Evolutionary conservation across 1,140 invertebrate species (phyloP), one percentile per base, ranked within the genome.

Genomic region (Apis laboriosa): DNA sequence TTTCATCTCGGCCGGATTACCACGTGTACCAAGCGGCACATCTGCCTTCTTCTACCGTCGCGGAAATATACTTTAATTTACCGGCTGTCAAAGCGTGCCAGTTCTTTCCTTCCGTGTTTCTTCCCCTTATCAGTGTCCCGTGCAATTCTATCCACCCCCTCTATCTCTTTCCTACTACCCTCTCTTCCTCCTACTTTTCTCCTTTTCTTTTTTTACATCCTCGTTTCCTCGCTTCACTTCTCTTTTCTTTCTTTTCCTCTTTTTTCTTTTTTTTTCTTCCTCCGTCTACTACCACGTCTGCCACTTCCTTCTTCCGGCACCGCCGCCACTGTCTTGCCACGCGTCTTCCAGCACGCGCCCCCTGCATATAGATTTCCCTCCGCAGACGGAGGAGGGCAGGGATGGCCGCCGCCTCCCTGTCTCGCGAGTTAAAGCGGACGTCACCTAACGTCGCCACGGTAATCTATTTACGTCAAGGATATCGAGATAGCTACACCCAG

Each of bases 11-110:
- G 63, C 75, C 53, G 71, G 86, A 88, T 88, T 88, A 87, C 85
- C 75, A 80, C 82, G 86, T 34, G 34, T 81, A 73, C 82, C 34
- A 43, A 43, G 4, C 34, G 76, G 43, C 86, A 70, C 86, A 87
- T 87, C 86, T 85, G 86, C 86, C 83, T 88, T 75, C 83, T 77
- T 75, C 83, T 77, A 87, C 70, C 86, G 86, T 78, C 86, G 86
- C 76, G 86, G 86, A 88, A 88, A 87, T 88, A 88, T 87, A 88
- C 86, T 88, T 88, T 88, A 88, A 88, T 88, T 88, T 88, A 88
- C 86, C 73, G 86, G 86, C 86, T 88, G 86, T 88, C 86, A 88
- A 88, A 88, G 86, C 86, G 78, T 79, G 83, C 86, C 86, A 88
- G 86, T 77, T 87, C 83, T 86, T 87, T 74, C 83, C 86, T 87